Conservation (phyloP, 2,888 invertebrate genomes). For the Anorthoa munda region DNA sequence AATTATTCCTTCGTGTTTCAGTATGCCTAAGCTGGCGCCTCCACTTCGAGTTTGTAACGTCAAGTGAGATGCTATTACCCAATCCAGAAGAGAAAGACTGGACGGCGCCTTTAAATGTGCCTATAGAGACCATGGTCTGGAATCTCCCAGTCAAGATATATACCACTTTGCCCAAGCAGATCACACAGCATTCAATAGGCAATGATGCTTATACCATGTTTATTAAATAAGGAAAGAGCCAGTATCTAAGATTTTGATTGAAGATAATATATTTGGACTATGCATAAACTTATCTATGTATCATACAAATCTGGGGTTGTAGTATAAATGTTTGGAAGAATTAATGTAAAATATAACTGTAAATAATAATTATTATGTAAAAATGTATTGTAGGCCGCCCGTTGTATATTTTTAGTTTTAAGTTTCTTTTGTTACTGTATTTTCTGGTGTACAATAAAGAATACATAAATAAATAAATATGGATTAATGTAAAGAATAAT, state of each 20-base stretch:
- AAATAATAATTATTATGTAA: constrained; percentile 34
- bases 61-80: constrained; percentile 92
- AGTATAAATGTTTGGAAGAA: neutral
- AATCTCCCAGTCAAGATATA: constrained; percentile 98
- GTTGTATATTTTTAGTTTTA: too few species aligned
- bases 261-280: neutral
- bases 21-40: constrained; percentile 98
- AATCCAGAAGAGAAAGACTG: constrained; percentile 92
- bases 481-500: constrained; percentile 23
- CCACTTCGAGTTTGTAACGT: constrained; percentile 99
- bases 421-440: too few species aligned
- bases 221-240: constrained; percentile 70
- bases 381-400: too few species aligned
- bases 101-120: constrained; percentile 96
- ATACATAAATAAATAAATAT: too few species aligned
- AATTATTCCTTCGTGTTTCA: neutral
- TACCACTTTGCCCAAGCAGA: constrained; percentile 96
- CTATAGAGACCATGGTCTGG: constrained; percentile 99
- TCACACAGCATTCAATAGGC: constrained; percentile 92
- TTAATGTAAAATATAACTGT: constrained; percentile 33
- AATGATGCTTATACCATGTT: constrained; percentile 87
- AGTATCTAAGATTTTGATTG: neutral
- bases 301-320: neutral
- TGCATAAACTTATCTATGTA: neutral
- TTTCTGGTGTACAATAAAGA: too few species aligned